Evolutionary conservation across 2,888 invertebrate genomes (phyloP), one percentile per base, ranked within the genome.

Genomic region (Pammene aurita): DNA sequence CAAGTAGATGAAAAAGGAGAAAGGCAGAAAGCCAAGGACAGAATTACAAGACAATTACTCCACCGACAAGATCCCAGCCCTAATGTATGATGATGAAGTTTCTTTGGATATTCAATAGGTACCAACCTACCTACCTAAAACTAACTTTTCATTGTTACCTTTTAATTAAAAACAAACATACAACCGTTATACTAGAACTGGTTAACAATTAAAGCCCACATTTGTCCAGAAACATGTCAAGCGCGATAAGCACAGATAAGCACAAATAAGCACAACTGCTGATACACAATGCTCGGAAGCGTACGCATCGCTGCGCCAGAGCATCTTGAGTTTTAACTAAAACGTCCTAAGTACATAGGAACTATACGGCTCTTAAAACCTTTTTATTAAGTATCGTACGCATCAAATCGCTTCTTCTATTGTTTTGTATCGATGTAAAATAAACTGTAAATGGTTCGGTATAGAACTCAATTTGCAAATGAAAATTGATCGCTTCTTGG

Each of bases 231-330:
- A 63, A 54, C 68, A 14, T 68, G 68, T 68, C 68, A 64, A 64
- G 67, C 42, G 26, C 41, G 56, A 48, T 26, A 60, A 34, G 56
- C 63, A 46, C 38, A 64, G 46, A 46, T 57, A 68, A 44, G 38
- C 50, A 57, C 38, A 52, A 62, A 62, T 62, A 62, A 62, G 62
- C 62, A 50, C 61, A 48, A 50, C 13, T 35, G 61, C 50, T 62
- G 61, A 62, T 62, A 62, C 62, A 84, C 84, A 84, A 84, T 84
- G 83, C 74, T 75, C 80, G 84, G 84, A 84, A 83, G 79, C 76
- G 73, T 72, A 79, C 77, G 83, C 81, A 75, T 72, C 75, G 79
- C 65, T 79, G 84, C 80, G 75, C 71, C 18, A 16, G 65, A 52
- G 72, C 75, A n/a, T 18, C 16, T 62, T 13, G 2, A 1, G 5